phyloP scores from a whole-genome alignment of 2,888 invertebrate genomes.

The Cordilura impudica region DNA sequence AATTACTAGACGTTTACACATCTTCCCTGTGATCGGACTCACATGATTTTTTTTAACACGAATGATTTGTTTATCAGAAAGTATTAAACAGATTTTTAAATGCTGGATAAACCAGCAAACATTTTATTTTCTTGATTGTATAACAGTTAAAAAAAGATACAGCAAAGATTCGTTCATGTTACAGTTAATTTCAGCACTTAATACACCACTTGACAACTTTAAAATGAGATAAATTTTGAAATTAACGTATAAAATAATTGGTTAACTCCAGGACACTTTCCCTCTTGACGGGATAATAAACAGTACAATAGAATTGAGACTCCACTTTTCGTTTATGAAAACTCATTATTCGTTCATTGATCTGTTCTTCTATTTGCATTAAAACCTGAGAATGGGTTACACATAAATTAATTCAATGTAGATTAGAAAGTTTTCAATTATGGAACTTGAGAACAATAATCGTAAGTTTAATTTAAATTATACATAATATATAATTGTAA shows the following conservation, averaged over 20 bases:
- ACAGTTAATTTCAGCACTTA: not conserved
- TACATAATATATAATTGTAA: too few species aligned
- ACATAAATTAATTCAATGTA: too few species aligned
- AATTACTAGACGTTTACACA: too few species aligned
- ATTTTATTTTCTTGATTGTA: not conserved
- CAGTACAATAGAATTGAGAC: conserved; percentile 73
- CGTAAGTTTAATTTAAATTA: too few species aligned
- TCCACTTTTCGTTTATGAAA: conserved; percentile 71
- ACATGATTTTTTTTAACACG: too few species aligned
- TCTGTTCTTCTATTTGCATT: conserved; percentile 69
- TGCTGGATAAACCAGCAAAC: not conserved
- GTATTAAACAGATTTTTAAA: too few species aligned
- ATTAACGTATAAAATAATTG: conserved; percentile 6
- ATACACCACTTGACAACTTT: not conserved
- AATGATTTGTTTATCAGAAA: too few species aligned
- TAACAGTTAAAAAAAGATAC: not conserved
- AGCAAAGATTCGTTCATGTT: conserved; percentile 1
- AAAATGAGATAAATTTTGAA: not conserved
- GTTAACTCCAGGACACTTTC: conserved; percentile 31
- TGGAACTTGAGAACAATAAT: too few species aligned
- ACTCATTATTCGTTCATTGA: conserved; percentile 69
- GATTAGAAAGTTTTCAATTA: too few species aligned
- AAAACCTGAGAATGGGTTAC: conserved; percentile 64
- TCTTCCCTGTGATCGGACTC: too few species aligned
- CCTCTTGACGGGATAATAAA: conserved; percentile 73